Evolutionary conservation across 2,888 invertebrate genomes (phyloP).

Genomic region (Tipula unca): DNA sequence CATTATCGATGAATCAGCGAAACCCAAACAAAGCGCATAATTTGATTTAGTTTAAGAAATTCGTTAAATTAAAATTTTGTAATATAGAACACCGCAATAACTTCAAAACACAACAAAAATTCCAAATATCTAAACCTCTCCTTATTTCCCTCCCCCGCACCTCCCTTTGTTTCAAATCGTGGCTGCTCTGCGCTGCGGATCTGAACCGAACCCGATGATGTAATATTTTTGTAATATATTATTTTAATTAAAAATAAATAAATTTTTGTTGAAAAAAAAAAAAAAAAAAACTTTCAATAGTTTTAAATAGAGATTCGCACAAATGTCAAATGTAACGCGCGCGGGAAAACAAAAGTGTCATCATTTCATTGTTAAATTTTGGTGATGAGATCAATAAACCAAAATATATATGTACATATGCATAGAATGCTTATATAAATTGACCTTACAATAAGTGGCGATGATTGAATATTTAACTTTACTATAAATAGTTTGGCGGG

Average conservation of each 20-base stretch:
- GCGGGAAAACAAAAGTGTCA: not conserved
- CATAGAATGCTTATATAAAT: not conserved
- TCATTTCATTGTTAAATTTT: not conserved
- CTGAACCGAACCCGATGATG: not conserved
- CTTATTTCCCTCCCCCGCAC: not conserved
- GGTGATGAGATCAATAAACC: not conserved
- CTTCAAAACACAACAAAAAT: not conserved
- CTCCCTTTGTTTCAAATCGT: not conserved
- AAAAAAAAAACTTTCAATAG: not conserved
- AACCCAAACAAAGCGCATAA: not conserved
- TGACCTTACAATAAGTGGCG: not conserved
- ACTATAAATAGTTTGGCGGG: not conserved
- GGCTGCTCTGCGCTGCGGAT: not conserved
- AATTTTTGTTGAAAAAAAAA: not conserved
- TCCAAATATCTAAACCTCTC: not conserved
- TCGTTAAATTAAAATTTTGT: not conserved
- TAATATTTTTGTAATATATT: not conserved
- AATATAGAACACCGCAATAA: not conserved
- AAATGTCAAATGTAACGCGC: not conserved
- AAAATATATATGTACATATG: not conserved
- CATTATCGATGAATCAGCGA: not conserved
- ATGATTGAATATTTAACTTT: not conserved
- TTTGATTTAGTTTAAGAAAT: not conserved
- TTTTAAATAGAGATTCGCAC: not conserved
- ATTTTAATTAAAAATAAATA: not conserved